phyloP scores from a whole-genome alignment of 2,888 invertebrate genomes.

The Nymphalis c-album region DNA sequence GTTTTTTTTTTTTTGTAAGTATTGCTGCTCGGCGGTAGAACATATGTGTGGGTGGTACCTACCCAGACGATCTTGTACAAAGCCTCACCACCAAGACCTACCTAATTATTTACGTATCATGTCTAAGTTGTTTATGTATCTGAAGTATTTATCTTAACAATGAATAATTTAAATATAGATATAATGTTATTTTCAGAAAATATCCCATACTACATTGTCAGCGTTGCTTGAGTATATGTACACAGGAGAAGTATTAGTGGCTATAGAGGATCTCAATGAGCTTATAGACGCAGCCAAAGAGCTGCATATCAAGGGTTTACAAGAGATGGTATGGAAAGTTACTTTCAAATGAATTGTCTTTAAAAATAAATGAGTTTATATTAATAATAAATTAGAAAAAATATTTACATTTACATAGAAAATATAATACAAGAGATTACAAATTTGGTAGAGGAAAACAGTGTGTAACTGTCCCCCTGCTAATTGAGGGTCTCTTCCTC shows the following conservation, averaged over 20 bases:
- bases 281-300: constrained; percentile 65
- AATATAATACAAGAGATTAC: too few species aligned
- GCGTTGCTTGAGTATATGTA: constrained; percentile 71
- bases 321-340: constrained; percentile 60
- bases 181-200: constrained; percentile 58
- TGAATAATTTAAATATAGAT: too few species aligned
- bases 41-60: too few species aligned
- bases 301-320: constrained; percentile 68
- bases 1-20: background rate
- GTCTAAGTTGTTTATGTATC: background rate
- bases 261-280: constrained; percentile 55
- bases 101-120: too few species aligned
- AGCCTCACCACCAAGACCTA: too few species aligned
- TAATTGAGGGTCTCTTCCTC: too few species aligned
- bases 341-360: background rate
- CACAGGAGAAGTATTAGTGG: constrained; percentile 67
- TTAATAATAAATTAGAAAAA: background rate
- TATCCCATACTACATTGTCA: constrained; percentile 63
- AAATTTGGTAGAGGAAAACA: too few species aligned
- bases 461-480: too few species aligned
- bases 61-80: too few species aligned
- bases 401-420: too few species aligned
- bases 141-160: background rate
- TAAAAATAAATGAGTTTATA: background rate
- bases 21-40: too few species aligned